Percentiles rank a stretch among this genome's conserved stretches.
Evolutionary conservation across 2,797 vertebrate species (phyloP).

Genomic region (Syngnathus acus): DNA sequence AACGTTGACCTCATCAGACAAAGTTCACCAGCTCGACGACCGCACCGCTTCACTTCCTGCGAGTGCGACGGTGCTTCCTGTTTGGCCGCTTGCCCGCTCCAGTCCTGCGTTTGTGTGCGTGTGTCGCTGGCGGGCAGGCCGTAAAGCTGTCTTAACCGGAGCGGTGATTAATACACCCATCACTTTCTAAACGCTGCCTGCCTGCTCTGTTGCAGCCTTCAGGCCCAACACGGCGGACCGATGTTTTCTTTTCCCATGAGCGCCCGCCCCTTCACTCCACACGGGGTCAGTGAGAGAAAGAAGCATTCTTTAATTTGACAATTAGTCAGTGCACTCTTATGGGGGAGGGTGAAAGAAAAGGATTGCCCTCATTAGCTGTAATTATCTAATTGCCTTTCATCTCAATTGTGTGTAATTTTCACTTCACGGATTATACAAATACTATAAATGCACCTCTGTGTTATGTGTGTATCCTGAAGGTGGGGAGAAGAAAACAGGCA

Average conservation of each 20-base stretch:
- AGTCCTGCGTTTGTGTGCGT: constrained; percentile 30
- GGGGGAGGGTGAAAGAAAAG: constrained; percentile 69
- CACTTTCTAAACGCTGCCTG: constrained; percentile 74
- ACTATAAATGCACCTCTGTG: constrained; percentile 58
- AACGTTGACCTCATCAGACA: constrained; percentile 44
- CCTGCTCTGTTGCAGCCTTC: constrained; percentile 50
- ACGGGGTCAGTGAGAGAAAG: constrained; percentile 60
- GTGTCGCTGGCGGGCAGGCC: constrained; percentile 48
- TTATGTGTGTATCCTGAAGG: constrained; percentile 5
- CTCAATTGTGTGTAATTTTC: constrained; percentile 70
- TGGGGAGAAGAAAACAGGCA: background rate
- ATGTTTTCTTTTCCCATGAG: constrained; percentile 70
- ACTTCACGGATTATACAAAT: constrained; percentile 69
- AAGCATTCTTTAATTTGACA: constrained; percentile 79
- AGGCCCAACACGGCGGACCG: constrained; percentile 58
- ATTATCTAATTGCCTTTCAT: constrained; percentile 79
- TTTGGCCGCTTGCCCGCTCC: constrained; percentile 32
- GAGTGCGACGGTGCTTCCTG: constrained; percentile 44
- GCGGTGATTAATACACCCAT: constrained; percentile 79
- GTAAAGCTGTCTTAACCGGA: constrained; percentile 72
- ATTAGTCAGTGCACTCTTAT: constrained; percentile 70
- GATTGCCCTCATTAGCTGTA: constrained; percentile 77
- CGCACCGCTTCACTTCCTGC: constrained; percentile 54
- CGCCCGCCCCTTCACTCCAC: constrained; percentile 48
- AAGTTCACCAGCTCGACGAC: constrained; percentile 43